These are phyloP conservation scores for Ispidina lecontei DNA, from an alignment of 2,797 vertebrate genomes.

Conservation along the genomic window DNA sequence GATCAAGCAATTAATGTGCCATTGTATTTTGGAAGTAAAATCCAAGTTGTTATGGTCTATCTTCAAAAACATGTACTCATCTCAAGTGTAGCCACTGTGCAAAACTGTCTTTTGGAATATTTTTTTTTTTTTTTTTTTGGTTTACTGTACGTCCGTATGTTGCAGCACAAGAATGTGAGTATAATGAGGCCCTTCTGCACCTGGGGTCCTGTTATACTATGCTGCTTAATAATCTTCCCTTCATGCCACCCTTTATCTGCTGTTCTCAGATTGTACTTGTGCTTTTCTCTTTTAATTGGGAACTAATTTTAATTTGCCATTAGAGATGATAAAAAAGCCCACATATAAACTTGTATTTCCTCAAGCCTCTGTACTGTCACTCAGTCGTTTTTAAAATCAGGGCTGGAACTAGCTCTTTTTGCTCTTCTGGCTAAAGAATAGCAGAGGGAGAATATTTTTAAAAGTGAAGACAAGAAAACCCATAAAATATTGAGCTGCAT, in stretches of 20 bases:
- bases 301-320: constrained; percentile 80
- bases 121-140: constrained; percentile 10
- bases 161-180: constrained; percentile 69
- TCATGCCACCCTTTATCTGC: constrained; percentile 72
- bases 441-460: constrained; percentile 68
- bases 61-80: constrained; percentile 78
- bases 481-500: constrained; percentile 78
- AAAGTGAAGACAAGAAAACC: constrained; percentile 63
- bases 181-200: constrained; percentile 74
- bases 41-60: constrained; percentile 78
- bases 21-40: constrained; percentile 86
- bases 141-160: constrained; percentile 54
- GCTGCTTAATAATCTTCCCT: constrained; percentile 74
- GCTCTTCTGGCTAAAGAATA: constrained; percentile 72
- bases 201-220: constrained; percentile 68
- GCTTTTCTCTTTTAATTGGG: constrained; percentile 79
- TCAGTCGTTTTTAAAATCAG: constrained; percentile 52
- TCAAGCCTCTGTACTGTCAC: constrained; percentile 66
- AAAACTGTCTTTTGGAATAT: constrained; percentile 69
- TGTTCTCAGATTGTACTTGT: constrained; percentile 67
- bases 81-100: constrained; percentile 66
- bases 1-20: constrained; percentile 89
- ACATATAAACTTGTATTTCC: constrained; percentile 68
- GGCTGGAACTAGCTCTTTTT: constrained; percentile 58
- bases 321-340: constrained; percentile 70